These are phyloP conservation scores for Proctacanthus coquilletti DNA, from an alignment of 1,140 invertebrate species.

Conservation along the genomic window DNA sequence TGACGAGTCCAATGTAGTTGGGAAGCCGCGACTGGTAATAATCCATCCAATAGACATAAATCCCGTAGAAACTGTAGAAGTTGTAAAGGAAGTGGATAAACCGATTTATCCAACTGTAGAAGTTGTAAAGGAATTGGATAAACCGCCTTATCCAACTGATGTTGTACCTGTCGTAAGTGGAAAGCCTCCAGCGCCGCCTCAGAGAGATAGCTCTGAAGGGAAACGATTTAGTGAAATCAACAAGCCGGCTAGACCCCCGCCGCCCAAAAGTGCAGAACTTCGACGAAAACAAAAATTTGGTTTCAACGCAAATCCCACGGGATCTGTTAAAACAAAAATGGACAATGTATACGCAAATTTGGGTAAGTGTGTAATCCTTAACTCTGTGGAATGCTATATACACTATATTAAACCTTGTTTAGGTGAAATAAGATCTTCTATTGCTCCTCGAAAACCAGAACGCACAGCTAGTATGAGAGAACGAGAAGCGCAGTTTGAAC, in stretches of 20 bases:
- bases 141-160: conserved; percentile 17
- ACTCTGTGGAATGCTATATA: too few relatives aligned
- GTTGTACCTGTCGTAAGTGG: conserved; percentile 31
- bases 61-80: conserved; percentile 54
- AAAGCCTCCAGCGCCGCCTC: conserved; percentile 35
- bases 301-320: conserved; percentile 20
- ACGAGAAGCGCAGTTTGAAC: conserved; percentile 43
- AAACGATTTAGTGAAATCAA: conserved; percentile 34
- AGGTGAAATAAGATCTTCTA: conserved; percentile 55
- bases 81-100: conserved; percentile 43
- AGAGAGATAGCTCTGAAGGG: conserved; percentile 19
- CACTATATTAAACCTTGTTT: too few relatives aligned
- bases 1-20: conserved; percentile 15
- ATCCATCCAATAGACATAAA: conserved; percentile 77
- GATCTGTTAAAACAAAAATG: conserved; percentile 31
- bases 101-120: too few relatives aligned
- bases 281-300: conserved; percentile 40
- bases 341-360: conserved; percentile 66
- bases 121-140: conserved; percentile 27
- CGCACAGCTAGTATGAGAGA: conserved; percentile 68
- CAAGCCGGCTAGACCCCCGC: conserved; percentile 51
- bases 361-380: too few relatives aligned
- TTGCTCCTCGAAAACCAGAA: conserved; percentile 62
- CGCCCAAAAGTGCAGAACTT: conserved; percentile 47
- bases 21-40: conserved; percentile 60